Base-by-base conservation (phyloP, 2,888 invertebrate species). In the Thalpophila matura region DNA sequence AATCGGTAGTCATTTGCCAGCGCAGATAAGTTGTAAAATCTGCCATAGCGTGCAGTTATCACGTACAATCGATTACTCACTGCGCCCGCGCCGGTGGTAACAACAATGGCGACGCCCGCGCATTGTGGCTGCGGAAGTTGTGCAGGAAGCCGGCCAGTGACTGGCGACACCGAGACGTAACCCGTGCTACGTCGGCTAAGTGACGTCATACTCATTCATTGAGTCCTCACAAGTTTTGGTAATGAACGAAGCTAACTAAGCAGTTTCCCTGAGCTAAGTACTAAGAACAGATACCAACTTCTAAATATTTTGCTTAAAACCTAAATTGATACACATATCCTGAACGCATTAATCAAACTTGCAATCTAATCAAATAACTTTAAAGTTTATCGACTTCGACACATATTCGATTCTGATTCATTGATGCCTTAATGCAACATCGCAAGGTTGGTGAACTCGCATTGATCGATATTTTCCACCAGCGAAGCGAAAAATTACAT, bases 61-160 rank as follows among this genome's bases (percentile, higher is more conserved):
- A 74, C 75, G 71, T 71, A 71, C 61, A 62, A 65, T 62, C 61
- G 54, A 59, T 76, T 73, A 61, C 43, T 61, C 67, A 49, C 49
- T 57, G 53, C 47, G 54, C 40, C 56, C 56, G 55, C 46, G 64
- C 61, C 47, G 53, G 35, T 47, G 47, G 51, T 49, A 60, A 65
- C 58, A 71, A 81, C 81, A 84, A 80, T 81, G 46, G 79, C 71
- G 70, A 71, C 80, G 72, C 75, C 74, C 67, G 80, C 81, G 81
- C 83, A 75, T 72, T 77, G 78, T 77, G 74, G 81, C 85, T 81
- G 87, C 91, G 92, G 91, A 91, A 86, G 87, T 83, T 64, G 76
- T 77, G 79, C 91, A 88, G 92, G 92, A 92, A 91, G 77, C 85
- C 81, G 84, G 83, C 37, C 55, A 37, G 51, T 37, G 67, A 57